These are phyloP conservation scores for Campylorhamphus procurvoides DNA, from an alignment of 2,113 vertebrate species.

Conservation along the genomic window DNA sequence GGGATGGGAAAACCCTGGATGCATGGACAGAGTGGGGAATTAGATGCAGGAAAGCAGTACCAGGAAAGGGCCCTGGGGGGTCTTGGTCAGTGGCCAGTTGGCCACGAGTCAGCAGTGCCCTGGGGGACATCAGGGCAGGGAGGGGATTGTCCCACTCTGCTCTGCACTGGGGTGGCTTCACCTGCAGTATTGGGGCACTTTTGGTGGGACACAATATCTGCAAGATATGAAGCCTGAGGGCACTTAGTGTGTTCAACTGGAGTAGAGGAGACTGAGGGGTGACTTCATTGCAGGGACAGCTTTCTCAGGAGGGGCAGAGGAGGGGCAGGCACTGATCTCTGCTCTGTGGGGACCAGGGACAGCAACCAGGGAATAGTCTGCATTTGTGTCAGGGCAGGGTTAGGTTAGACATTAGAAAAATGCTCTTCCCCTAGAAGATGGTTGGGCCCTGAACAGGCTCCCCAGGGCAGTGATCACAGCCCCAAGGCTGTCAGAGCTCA, in stretches of 20 bases:
- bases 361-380: fast-evolving
- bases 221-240: neutral
- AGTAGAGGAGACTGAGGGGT: neutral
- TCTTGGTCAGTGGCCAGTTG: fast-evolving
- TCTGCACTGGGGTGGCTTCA: fast-evolving
- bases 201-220: fast-evolving
- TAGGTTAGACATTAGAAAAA: neutral
- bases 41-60: neutral
- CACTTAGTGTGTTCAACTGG: neutral
- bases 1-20: fast-evolving
- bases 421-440: neutral
- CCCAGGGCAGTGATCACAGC: neutral
- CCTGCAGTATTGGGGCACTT: fast-evolving
- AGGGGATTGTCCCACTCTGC: neutral
- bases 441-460: neutral
- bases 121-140: neutral
- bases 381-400: fast-evolving
- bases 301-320: neutral
- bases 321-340: neutral
- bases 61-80: no score
- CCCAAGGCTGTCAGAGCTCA: fast-evolving
- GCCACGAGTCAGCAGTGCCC: neutral
- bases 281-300: fast-evolving
- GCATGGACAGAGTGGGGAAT: fast-evolving
- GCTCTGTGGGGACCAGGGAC: neutral